phyloP scores from a whole-genome alignment of 2,797 vertebrate genomes.

The Cichlasoma orientale region DNA sequence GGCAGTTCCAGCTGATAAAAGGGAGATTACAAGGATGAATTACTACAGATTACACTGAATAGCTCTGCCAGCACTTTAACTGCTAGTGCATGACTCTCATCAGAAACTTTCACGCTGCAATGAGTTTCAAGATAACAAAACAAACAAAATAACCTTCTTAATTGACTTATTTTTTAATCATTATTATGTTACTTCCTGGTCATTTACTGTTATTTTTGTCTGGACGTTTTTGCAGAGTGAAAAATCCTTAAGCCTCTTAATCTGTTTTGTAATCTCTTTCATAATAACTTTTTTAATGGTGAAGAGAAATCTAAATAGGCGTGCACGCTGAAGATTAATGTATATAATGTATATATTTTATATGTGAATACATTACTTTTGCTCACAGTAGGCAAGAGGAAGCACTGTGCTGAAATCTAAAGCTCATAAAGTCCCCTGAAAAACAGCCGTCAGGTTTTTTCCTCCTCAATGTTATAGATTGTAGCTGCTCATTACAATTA shows the following conservation, averaged over 20 bases:
- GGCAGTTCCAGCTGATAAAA: constrained; percentile 66
- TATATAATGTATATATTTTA: constrained; percentile 9
- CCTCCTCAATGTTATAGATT: neutral
- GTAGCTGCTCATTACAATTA: neutral
- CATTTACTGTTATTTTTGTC: constrained; percentile 24
- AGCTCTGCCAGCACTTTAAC: constrained; percentile 14
- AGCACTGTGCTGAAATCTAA: neutral
- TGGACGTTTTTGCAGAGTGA: constrained; percentile 28
- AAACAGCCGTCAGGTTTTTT: neutral
- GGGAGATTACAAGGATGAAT: constrained; percentile 75
- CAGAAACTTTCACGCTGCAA: neutral
- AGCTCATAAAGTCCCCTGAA: neutral
- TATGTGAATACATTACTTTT: neutral
- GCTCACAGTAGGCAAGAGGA: neutral
- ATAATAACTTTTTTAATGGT: constrained; percentile 64
- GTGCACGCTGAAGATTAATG: constrained; percentile 8
- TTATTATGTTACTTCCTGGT: neutral
- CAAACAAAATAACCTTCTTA: neutral
- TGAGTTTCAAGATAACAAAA: neutral
- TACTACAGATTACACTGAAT: constrained; percentile 68
- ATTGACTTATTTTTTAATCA: neutral
- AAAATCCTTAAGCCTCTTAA: constrained; percentile 59
- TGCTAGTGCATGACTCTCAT: neutral
- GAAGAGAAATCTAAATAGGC: constrained; percentile 35
- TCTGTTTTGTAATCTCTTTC: constrained; percentile 67